Percentiles rank a stretch among this genome's conserved stretches.
Conservation (phyloP, 2,113 vertebrate species). For the Eclectus roratus region DNA sequence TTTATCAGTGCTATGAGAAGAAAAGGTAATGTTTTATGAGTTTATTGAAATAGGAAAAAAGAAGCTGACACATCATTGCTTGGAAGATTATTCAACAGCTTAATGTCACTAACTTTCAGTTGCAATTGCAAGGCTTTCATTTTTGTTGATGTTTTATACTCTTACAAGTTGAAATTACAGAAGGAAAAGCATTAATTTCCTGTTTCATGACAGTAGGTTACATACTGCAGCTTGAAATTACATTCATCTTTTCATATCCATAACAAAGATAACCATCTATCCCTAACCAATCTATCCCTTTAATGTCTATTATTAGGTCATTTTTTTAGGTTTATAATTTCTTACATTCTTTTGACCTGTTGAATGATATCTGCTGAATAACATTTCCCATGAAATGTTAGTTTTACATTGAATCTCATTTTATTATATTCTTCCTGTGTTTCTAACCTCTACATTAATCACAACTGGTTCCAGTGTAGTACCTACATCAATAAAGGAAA, state of each 20-base stretch:
- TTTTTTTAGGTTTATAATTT: background rate
- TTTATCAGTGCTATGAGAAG: background rate
- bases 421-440: background rate
- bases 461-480: background rate
- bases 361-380: background rate
- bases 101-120: background rate
- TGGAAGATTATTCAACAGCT: background rate
- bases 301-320: background rate
- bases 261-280: background rate
- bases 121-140: background rate
- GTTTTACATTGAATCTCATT: background rate
- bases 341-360: background rate
- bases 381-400: background rate
- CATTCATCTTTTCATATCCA: background rate
- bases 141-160: background rate
- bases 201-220: background rate
- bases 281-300: background rate
- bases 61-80: background rate
- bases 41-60: background rate
- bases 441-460: background rate
- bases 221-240: background rate
- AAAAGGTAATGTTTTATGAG: background rate
- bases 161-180: background rate
- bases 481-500: background rate
- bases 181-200: background rate